phyloP scores from a whole-genome alignment of 2,113 vertebrate genomes.

The Ursus arctos region DNA sequence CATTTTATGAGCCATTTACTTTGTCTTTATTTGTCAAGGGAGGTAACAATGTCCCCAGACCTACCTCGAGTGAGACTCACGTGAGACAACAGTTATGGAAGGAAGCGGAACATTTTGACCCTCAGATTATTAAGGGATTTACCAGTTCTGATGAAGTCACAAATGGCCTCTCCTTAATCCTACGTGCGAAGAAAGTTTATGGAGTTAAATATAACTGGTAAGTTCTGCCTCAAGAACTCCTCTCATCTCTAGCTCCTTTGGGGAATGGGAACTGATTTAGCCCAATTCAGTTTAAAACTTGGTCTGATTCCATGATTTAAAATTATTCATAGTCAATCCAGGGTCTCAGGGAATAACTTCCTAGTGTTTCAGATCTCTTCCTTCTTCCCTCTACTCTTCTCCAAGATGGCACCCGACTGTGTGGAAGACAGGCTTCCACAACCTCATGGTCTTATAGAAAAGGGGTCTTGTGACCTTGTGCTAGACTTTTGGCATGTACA shows the following conservation, averaged over 20 bases:
- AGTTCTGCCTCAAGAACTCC: neutral
- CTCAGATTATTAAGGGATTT: neutral
- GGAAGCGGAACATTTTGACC: neutral
- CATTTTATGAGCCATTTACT: neutral
- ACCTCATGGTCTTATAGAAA: neutral
- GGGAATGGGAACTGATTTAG: neutral
- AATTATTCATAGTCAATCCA: neutral
- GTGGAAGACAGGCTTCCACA: neutral
- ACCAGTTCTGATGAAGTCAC: neutral
- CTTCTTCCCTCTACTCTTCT: neutral
- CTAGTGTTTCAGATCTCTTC: neutral
- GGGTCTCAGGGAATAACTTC: neutral
- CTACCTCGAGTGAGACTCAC: neutral
- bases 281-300: neutral
- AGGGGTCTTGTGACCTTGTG: neutral
- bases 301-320: neutral
- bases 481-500: neutral
- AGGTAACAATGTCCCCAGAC: neutral
- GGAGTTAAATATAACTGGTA: neutral
- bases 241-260: neutral
- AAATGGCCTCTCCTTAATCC: neutral
- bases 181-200: neutral
- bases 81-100: neutral
- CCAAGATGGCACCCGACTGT: neutral
- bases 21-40: neutral